A percentile compares a stretch with the other conserved stretches of the same genome.
These are phyloP conservation scores for Antigone vipio DNA, from an alignment of 2,113 vertebrate species.

Conservation along the genomic window DNA sequence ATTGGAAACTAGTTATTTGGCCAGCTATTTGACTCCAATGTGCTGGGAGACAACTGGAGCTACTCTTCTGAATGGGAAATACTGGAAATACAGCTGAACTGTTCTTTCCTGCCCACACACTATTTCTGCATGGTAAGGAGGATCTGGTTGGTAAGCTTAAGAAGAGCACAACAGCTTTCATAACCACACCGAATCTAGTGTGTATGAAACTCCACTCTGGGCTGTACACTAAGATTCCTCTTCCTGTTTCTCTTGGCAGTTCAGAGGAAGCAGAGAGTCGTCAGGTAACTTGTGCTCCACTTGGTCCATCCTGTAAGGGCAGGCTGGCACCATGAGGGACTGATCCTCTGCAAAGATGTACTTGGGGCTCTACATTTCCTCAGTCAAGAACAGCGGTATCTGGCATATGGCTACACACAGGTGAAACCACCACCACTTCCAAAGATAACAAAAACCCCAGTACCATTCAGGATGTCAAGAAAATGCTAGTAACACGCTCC, in stretches of 20 bases:
- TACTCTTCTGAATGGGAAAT: neutral
- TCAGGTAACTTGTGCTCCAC: neutral
- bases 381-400: neutral
- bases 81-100: neutral
- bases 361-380: neutral
- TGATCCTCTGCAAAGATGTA: neutral
- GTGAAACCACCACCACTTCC: neutral
- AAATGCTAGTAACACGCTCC: neutral
- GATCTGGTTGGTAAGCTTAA: neutral
- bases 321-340: neutral
- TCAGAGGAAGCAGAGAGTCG: neutral
- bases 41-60: neutral
- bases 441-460: neutral
- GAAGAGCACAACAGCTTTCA: rapidly evolving
- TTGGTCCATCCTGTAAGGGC: neutral
- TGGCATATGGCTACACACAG: neutral
- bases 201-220: neutral
- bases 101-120: neutral
- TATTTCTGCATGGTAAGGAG: neutral
- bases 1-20: neutral
- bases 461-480: neutral
- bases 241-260: neutral
- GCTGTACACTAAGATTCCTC: neutral
- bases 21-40: neutral
- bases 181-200: neutral